phyloP scores from a whole-genome alignment of 2,888 invertebrate species.

The Caenorhabditis zanzibari region DNA sequence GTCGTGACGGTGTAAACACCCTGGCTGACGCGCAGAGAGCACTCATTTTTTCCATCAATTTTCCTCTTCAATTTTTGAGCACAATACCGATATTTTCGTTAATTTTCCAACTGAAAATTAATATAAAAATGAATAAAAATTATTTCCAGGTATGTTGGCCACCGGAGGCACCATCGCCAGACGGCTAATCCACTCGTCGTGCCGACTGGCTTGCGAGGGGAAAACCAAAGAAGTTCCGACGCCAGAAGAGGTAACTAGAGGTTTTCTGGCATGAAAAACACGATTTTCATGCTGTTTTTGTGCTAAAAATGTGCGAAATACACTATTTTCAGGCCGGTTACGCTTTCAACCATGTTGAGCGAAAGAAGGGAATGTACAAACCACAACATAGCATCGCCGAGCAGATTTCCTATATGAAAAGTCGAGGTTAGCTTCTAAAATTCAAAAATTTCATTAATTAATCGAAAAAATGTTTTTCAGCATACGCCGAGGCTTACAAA shows the following conservation, averaged over 20 bases:
- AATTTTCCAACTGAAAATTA: neutral
- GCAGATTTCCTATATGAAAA: slow-evolving; percentile 81
- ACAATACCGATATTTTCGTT: neutral
- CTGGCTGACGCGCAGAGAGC: neutral
- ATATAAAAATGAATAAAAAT: neutral
- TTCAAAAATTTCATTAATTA: neutral
- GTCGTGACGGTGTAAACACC: neutral
- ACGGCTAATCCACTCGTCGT: slow-evolving; percentile 62
- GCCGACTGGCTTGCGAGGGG: slow-evolving; percentile 60
- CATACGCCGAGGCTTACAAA: slow-evolving; percentile 80
- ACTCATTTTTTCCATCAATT: neutral
- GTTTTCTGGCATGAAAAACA: neutral
- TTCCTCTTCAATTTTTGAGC: neutral
- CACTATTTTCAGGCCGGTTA: slow-evolving; percentile 74
- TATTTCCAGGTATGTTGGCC: slow-evolving; percentile 51
- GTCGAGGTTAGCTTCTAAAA: slow-evolving; percentile 72
- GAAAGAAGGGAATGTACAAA: slow-evolving; percentile 81
- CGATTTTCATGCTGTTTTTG: too few relatives aligned
- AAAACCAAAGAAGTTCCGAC: slow-evolving; percentile 68
- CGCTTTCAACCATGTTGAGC: slow-evolving; percentile 81
- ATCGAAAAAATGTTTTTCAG: slow-evolving; percentile 66
- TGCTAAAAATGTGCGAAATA: neutral
- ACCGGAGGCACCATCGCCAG: slow-evolving; percentile 38
- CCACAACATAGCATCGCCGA: slow-evolving; percentile 80
- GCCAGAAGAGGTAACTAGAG: slow-evolving; percentile 66